These are phyloP conservation scores for Prunella strophiata DNA, from an alignment of 2,797 vertebrate genomes.

Conservation along the genomic window DNA sequence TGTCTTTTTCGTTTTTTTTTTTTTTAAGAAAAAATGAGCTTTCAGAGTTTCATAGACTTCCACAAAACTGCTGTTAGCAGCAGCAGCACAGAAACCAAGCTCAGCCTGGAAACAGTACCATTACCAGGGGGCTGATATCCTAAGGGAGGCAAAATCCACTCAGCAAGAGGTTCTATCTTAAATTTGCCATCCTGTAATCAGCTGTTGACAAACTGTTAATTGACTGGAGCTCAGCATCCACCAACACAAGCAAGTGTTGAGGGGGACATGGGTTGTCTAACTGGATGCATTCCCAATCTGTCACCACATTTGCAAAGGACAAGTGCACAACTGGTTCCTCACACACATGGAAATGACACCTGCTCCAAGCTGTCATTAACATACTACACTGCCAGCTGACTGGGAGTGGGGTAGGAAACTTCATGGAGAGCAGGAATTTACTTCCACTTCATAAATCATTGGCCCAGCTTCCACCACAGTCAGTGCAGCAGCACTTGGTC, in stretches of 20 bases:
- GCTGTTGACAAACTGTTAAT: constrained; percentile 52
- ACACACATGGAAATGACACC: constrained; percentile 25
- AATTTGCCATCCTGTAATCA: constrained; percentile 29
- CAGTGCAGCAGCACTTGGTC: background rate
- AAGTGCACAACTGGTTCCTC: constrained; percentile 40
- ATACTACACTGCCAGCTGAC: background rate
- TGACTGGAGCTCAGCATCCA: constrained; percentile 34
- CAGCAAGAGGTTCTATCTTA: background rate
- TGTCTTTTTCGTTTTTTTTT: background rate
- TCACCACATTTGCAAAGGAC: background rate
- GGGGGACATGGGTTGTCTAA: background rate
- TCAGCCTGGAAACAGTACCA: background rate
- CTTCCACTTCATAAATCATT: background rate
- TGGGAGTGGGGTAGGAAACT: background rate
- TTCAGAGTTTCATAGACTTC: background rate
- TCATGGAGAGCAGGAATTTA: background rate
- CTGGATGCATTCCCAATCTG: background rate
- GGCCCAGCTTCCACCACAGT: background rate
- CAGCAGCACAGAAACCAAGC: background rate
- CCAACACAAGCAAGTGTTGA: constrained; percentile 30
- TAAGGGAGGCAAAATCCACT: background rate
- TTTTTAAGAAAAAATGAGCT: background rate
- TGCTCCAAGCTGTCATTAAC: constrained; percentile 33
- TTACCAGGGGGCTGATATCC: background rate
- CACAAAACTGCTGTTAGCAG: background rate